phyloP scores from a whole-genome alignment of 2,113 vertebrate species.

The Vulpes ferrilata region DNA sequence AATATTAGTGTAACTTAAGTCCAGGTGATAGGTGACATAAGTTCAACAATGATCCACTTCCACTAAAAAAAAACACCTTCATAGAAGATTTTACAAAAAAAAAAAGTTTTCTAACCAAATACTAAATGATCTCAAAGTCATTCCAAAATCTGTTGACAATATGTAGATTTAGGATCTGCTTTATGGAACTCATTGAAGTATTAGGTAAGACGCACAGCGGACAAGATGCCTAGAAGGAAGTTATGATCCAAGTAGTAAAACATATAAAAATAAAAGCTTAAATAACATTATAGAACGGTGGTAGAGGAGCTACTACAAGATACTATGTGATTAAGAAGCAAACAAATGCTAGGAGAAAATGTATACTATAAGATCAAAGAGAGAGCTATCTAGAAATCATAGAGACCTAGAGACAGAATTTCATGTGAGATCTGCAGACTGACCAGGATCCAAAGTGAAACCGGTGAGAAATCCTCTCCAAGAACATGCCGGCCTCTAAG shows the following conservation, averaged over 20 bases:
- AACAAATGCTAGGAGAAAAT: background rate
- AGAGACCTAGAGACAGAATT: background rate
- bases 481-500: background rate
- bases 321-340: background rate
- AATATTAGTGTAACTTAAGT: background rate
- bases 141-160: background rate
- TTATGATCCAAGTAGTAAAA: background rate
- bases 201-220: background rate
- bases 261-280: background rate
- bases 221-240: background rate
- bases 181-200: background rate
- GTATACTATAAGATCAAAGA: background rate
- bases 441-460: background rate
- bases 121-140: slow-evolving; percentile 38
- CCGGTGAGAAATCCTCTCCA: background rate
- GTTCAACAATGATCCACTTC: background rate
- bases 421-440: background rate
- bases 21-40: background rate
- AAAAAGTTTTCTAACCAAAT: background rate
- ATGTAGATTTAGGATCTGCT: background rate
- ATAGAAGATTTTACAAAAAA: background rate
- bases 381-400: background rate
- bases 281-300: background rate
- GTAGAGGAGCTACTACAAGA: background rate
- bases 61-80: background rate